Evolutionary conservation across 2,888 invertebrate species (phyloP).

Genomic region (Phyto melanocephala): DNA sequence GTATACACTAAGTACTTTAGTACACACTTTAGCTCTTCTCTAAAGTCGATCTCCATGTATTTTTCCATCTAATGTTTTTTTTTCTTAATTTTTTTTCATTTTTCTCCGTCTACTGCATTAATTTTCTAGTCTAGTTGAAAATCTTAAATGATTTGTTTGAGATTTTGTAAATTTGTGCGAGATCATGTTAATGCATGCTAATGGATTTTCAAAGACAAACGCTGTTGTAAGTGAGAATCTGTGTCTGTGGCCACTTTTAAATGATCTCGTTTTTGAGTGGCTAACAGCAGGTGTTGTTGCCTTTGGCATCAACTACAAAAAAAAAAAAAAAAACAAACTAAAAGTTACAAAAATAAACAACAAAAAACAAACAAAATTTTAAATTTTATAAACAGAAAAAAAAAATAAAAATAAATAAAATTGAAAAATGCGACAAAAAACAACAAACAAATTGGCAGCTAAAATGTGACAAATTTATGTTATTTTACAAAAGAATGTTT

Average conservation of each 20-base stretch:
- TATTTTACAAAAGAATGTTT: slow-evolving; percentile 62
- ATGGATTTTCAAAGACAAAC: slow-evolving; percentile 60
- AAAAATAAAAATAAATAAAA: no score
- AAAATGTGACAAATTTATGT: slow-evolving; percentile 66
- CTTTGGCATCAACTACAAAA: slow-evolving; percentile 48
- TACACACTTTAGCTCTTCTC: background rate
- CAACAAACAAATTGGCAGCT: slow-evolving; percentile 64
- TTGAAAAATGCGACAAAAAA: slow-evolving; percentile 33
- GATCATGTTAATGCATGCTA: slow-evolving; percentile 49
- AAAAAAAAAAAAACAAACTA: background rate
- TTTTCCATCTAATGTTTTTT: background rate
- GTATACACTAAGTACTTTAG: no score
- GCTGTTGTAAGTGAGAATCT: background rate
- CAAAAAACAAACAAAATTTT: background rate
- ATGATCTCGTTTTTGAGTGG: slow-evolving; percentile 60
- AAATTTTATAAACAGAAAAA: slow-evolving; percentile 11
- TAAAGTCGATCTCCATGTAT: background rate
- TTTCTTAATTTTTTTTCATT: background rate
- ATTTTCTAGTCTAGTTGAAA: slow-evolving; percentile 28
- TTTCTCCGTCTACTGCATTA: slow-evolving; percentile 8
- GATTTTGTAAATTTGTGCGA: slow-evolving; percentile 2
- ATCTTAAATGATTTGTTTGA: slow-evolving; percentile 52
- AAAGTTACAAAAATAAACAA: slow-evolving; percentile 18
- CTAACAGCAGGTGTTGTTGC: slow-evolving; percentile 64
- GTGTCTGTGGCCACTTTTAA: slow-evolving; percentile 12